These are phyloP conservation scores for Hyaena hyaena DNA, from an alignment of 2,113 vertebrate species.

Conservation along the genomic window DNA sequence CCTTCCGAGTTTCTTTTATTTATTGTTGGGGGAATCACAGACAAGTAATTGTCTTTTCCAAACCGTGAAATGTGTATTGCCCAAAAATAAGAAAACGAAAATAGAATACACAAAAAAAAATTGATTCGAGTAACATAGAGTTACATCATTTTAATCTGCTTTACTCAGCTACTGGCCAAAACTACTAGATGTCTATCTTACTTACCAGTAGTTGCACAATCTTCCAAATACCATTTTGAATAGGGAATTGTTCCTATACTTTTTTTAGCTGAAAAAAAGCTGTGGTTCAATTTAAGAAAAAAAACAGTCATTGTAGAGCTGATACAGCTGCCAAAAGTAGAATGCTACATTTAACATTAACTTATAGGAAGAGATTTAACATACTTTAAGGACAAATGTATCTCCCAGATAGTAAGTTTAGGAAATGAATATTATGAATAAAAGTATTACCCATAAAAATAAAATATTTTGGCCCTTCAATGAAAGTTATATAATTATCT, in stretches of 20 bases:
- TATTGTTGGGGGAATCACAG: slow-evolving; percentile 30
- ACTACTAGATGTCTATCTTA: not conserved
- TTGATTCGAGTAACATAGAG: not conserved
- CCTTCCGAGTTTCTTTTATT: not conserved
- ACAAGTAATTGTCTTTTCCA: slow-evolving; percentile 40
- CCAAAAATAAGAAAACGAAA: slow-evolving; percentile 41
- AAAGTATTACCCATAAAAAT: slow-evolving; percentile 27
- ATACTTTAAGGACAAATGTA: slow-evolving; percentile 8
- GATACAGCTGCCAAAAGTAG: not conserved
- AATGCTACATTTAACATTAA: not conserved
- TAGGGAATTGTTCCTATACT: not conserved
- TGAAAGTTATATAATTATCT: not conserved
- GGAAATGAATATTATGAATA: slow-evolving; percentile 28
- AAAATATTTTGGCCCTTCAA: slow-evolving; percentile 27
- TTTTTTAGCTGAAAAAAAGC: slow-evolving; percentile 34
- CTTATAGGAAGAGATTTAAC: slow-evolving; percentile 31
- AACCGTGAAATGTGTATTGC: not conserved
- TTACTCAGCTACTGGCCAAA: not conserved
- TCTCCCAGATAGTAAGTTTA: not conserved
- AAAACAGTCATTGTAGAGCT: not conserved
- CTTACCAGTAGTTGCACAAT: not conserved
- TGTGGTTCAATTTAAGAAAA: slow-evolving; percentile 23
- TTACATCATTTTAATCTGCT: not conserved
- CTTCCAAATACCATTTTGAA: slow-evolving; percentile 39
- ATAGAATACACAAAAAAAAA: slow-evolving; percentile 2